These are phyloP conservation scores for Eupithecia dodoneata DNA, from an alignment of 2,888 invertebrate genomes.

Conservation along the genomic window DNA sequence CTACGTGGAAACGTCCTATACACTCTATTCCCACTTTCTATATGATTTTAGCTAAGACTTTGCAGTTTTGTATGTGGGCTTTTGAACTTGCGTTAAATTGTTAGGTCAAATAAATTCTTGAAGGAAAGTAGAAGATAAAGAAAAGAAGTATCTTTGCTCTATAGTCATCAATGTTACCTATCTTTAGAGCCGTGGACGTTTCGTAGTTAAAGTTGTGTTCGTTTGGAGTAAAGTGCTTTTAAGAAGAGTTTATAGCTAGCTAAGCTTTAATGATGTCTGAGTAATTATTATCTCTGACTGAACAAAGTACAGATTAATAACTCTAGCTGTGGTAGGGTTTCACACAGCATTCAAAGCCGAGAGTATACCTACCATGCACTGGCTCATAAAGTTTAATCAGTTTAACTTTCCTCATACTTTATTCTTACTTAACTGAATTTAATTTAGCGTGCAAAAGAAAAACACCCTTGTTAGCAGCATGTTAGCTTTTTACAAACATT, in stretches of 20 bases:
- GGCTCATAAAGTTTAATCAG: background rate
- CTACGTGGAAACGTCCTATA: slow-evolving; percentile 53
- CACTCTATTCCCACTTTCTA: slow-evolving; percentile 35
- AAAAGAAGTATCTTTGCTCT: background rate
- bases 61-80: slow-evolving; percentile 19
- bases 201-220: background rate
- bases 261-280: background rate
- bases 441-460: background rate
- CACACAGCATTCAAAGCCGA: background rate
- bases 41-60: slow-evolving; percentile 33
- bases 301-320: background rate
- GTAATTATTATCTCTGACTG: background rate
- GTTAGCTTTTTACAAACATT: slow-evolving; percentile 18
- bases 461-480: slow-evolving; percentile 13
- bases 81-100: background rate
- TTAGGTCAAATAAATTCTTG: background rate
- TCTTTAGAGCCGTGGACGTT: background rate
- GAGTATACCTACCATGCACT: background rate
- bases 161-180: background rate
- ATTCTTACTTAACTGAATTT: background rate
- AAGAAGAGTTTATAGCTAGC: background rate
- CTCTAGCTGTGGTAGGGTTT: background rate
- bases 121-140: no score
- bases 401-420: background rate
- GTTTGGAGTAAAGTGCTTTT: background rate